Evolutionary conservation across 2,888 invertebrate species (phyloP), one percentile per base, ranked within the genome.

Genomic region (Teleogryllus oceanicus): DNA sequence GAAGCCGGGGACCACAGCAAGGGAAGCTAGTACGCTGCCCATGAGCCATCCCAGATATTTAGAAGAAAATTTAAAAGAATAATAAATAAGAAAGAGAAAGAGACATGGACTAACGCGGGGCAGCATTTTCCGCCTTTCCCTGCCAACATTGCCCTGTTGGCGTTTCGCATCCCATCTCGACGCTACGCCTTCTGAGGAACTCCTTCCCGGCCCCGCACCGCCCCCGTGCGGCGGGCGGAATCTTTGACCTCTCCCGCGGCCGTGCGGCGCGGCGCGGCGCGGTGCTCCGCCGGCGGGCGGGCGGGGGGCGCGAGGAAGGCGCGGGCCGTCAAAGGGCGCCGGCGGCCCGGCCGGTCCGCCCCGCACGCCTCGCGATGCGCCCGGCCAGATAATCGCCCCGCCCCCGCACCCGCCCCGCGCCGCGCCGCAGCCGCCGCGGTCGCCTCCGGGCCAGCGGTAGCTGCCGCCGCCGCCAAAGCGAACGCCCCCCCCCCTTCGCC

Each of bases 351-450:
- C 62, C 62, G 62, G 62, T 62, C n/a, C 62, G 12, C 62, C 62
- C 62, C 62, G 62, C 62, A 62, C 62, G 62, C 62, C 62, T 62
- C n/a, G 62, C 62, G 62, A 62, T 62, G 62, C 62, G 62, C 62
- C 62, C 62, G 62, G n/a, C 62, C 62, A 62, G 62, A 62, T 62
- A 62, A 62, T 62, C 62, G 62, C 13, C 62, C 16, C 16, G 13
- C 62, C n/a, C 37, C 62, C 62, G 62, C 16, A 0, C n/a, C 62
- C 62, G 11, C 62, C 11, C 62, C 11, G 11, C 62, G n/a, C 16
- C 62, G 11, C 62, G 62, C 13, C n/a, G 11, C 11, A 3, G 62
- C 62, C 13, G 62, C n/a, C 16, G 62, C 62, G 62, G 62, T 5
- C 16, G 62, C 62, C 16, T 13, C 62, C 13, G 62, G 16, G 62